Percentiles rank a stretch among this genome's conserved stretches.
Conservation (phyloP, 1,140 invertebrate genomes). For the Drosophila oshimai region DNA sequence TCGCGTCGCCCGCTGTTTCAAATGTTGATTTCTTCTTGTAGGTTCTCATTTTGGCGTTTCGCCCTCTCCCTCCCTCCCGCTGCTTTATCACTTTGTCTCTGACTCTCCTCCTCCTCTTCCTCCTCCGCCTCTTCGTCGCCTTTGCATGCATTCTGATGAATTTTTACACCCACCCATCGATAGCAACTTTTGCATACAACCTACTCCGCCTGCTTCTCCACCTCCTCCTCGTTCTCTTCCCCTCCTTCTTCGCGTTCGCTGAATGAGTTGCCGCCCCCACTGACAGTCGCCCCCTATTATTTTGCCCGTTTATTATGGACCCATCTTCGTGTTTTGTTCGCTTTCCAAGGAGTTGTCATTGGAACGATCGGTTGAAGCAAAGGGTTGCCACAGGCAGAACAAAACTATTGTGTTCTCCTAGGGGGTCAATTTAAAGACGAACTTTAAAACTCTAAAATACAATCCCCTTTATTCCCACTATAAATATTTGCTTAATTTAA, state of each 20-base stretch:
- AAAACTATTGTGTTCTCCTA: neutral
- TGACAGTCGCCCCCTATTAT: constrained; percentile 53
- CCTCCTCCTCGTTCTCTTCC: neutral
- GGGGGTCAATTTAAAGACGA: too few species aligned
- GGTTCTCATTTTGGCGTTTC: constrained; percentile 66
- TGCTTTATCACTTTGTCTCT: constrained; percentile 31
- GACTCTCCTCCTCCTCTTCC: constrained; percentile 35
- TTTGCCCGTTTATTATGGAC: constrained; percentile 46
- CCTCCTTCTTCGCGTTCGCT: neutral
- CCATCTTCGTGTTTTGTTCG: constrained; percentile 44
- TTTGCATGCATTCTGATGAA: constrained; percentile 62
- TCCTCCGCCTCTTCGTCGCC: too few species aligned
- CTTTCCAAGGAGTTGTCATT: constrained; percentile 42
- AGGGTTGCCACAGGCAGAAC: constrained; percentile 17
- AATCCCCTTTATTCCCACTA: too few species aligned
- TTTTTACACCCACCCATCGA: constrained; percentile 73
- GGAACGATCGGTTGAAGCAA: constrained; percentile 19
- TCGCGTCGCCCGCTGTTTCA: constrained; percentile 69
- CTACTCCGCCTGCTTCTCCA: constrained; percentile 16
- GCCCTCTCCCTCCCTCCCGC: constrained; percentile 11
- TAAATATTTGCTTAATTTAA: too few species aligned
- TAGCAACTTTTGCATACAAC: constrained; percentile 62
- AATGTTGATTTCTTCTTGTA: constrained; percentile 71
- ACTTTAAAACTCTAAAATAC: too few species aligned
- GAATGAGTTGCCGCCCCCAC: constrained; percentile 59